Percentiles rank a stretch among this genome's conserved stretches.
phyloP scores from a whole-genome alignment of 1,140 invertebrate genomes.

The Bombus ignitus region DNA sequence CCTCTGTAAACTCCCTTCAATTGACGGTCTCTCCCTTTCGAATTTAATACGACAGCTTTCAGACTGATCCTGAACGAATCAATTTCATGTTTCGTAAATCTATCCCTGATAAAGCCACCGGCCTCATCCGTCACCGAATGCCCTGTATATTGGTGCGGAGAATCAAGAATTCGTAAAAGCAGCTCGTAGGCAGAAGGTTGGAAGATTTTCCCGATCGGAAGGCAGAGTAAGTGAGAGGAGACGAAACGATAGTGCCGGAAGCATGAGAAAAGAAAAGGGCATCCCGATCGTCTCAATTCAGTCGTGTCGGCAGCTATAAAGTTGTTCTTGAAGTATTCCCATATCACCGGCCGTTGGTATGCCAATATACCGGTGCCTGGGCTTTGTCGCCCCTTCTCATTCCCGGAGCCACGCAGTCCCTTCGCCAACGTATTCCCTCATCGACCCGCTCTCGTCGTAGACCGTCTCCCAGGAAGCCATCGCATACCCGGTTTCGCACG shows the following conservation, averaged over 20 bases:
- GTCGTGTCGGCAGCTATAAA: constrained; percentile 65
- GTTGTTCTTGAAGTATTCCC: constrained; percentile 81
- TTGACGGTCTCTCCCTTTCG: fast-evolving
- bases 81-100: background rate
- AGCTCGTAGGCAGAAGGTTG: background rate
- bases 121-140: background rate
- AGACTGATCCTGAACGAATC: background rate
- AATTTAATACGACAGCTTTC: background rate
- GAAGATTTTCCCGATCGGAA: too few species aligned
- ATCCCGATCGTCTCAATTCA: constrained; percentile 59
- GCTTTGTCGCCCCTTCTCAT: constrained; percentile 74
- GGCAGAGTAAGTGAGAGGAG: background rate
- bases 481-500: constrained; percentile 77
- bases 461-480: constrained; percentile 63
- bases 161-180: background rate
- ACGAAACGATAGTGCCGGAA: background rate
- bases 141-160: too few species aligned
- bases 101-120: background rate
- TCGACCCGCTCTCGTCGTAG: constrained; percentile 50
- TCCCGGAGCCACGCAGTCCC: constrained; percentile 56
- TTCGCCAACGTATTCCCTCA: constrained; percentile 69
- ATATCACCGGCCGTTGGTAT: constrained; percentile 79
- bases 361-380: constrained; percentile 78
- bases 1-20: too few species aligned
- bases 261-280: background rate